Evolutionary conservation across 2,113 vertebrate genomes (phyloP), one percentile per base, ranked within the genome.

Genomic region (Cepphus grylle): DNA sequence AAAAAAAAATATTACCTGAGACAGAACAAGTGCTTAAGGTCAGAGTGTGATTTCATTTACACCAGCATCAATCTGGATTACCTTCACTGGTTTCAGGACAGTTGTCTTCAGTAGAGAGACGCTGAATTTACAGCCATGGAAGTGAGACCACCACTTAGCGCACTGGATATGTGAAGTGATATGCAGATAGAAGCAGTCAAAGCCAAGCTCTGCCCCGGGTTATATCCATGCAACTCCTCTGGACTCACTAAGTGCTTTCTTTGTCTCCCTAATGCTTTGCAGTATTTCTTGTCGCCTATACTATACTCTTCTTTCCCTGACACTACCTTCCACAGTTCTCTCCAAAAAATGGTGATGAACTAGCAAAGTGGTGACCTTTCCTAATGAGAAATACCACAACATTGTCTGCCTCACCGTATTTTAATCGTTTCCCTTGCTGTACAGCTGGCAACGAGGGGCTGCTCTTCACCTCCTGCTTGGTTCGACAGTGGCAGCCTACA

Each of bases 381-480:
- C 19, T 98, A 98, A 98, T 97, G 88, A 97, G 93, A 97, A 98
- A 95, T 97, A 98, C 92, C 96, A 92, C 49, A 93, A 88, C 91
- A 63, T 94, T 92, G 65, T 89, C 90, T 96, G 93, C 95, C 89
- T 96, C 87, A 79, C 92, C 82, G 61, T 72, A 92, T 97, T 98
- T 98, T 97, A 98, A 97, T 94, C 12, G 5, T 78, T 88, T 97
- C 85, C 84, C 49, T 90, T 90, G 53, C 83, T 81, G 43, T 88
- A 93, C 95, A 81, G 19, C 23, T 86, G 80, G 89, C 56, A 96
- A 86, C 43, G 83, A 93, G 30, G 53, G 93, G 47, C 66, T 93
- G 70, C 90, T 91, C 97, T 82, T 73, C 36, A 58, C 32, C 34
- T 62, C 47, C 49, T 69, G 50, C 53, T 77, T 23, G 43, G n/a